Percentiles rank a stretch among this genome's conserved stretches.
These are phyloP conservation scores for Zelleria hepariella DNA, from an alignment of 2,888 invertebrate genomes.

Conservation along the genomic window DNA sequence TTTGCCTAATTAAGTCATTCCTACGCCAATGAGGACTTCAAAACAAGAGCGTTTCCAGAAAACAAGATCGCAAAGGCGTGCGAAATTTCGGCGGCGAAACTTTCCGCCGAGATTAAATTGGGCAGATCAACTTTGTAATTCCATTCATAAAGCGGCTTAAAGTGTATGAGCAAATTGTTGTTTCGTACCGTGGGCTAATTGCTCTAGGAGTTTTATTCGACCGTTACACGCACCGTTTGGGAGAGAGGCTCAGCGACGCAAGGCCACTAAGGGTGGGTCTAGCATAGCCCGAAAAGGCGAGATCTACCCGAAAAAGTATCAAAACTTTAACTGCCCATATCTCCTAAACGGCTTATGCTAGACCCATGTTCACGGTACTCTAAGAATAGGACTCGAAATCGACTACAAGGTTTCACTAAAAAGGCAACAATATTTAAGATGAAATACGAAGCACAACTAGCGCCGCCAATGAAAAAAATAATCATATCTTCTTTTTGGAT, in stretches of 20 bases:
- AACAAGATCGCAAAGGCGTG: constrained; percentile 24
- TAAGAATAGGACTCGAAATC: too few species aligned
- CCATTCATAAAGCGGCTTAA: background rate
- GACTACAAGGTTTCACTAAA: too few species aligned
- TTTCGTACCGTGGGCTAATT: background rate
- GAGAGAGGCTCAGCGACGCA: background rate
- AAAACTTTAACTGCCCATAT: too few species aligned
- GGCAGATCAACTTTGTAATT: constrained; percentile 4
- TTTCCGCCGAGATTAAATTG: constrained; percentile 4
- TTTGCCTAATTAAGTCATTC: too few species aligned
- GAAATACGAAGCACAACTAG: too few species aligned
- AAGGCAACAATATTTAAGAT: too few species aligned
- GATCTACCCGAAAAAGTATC: too few species aligned
- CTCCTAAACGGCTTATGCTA: too few species aligned
- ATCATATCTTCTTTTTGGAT: too few species aligned
- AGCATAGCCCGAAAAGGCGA: background rate
- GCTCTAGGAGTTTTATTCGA: background rate
- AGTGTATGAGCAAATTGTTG: background rate
- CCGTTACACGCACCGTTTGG: background rate
- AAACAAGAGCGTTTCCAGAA: constrained; percentile 13
- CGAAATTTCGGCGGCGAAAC: background rate
- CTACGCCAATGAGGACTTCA: background rate
- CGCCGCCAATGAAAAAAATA: too few species aligned
- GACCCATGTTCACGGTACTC: too few species aligned
- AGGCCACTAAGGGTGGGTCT: background rate